These are phyloP conservation scores for Eupithecia abbreviata DNA, from an alignment of 2,888 invertebrate species.

Conservation along the genomic window DNA sequence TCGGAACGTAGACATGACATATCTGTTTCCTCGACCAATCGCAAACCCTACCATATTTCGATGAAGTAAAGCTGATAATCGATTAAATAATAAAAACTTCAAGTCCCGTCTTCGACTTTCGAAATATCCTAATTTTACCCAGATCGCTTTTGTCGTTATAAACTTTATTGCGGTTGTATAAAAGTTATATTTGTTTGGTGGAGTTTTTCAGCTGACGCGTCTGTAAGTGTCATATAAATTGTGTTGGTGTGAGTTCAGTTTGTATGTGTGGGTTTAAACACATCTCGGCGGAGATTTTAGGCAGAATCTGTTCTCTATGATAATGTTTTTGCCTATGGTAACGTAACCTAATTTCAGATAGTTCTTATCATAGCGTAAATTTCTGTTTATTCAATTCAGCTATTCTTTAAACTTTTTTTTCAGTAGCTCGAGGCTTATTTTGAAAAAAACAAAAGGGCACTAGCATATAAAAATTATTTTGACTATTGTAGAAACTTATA, in stretches of 20 bases:
- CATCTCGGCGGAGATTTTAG: slow-evolving; percentile 65
- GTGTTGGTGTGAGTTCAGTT: slow-evolving; percentile 55
- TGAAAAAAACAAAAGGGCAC: background rate
- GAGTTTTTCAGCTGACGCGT: slow-evolving; percentile 78
- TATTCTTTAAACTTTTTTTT: background rate
- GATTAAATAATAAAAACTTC: slow-evolving; percentile 50
- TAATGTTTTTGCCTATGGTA: slow-evolving; percentile 50
- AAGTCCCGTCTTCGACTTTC: slow-evolving; percentile 75
- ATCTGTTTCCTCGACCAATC: slow-evolving; percentile 57
- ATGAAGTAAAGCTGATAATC: slow-evolving; percentile 48
- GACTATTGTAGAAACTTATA: too few species aligned
- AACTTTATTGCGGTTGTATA: slow-evolving; percentile 50
- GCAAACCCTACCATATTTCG: slow-evolving; percentile 49
- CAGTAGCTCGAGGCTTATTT: background rate
- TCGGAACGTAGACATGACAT: slow-evolving; percentile 75
- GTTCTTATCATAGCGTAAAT: background rate
- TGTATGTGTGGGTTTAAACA: slow-evolving; percentile 71
- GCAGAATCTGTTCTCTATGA: slow-evolving; percentile 63
- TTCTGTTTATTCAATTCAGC: background rate
- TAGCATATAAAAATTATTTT: background rate
- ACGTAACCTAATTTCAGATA: slow-evolving; percentile 45
- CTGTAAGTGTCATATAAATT: slow-evolving; percentile 72
- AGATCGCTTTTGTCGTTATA: slow-evolving; percentile 45
- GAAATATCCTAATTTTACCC: slow-evolving; percentile 79
- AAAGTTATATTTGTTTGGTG: slow-evolving; percentile 51